These are phyloP conservation scores for Ascidia mentula DNA, from an alignment of 23 tunicate species.

Conservation along the genomic window DNA sequence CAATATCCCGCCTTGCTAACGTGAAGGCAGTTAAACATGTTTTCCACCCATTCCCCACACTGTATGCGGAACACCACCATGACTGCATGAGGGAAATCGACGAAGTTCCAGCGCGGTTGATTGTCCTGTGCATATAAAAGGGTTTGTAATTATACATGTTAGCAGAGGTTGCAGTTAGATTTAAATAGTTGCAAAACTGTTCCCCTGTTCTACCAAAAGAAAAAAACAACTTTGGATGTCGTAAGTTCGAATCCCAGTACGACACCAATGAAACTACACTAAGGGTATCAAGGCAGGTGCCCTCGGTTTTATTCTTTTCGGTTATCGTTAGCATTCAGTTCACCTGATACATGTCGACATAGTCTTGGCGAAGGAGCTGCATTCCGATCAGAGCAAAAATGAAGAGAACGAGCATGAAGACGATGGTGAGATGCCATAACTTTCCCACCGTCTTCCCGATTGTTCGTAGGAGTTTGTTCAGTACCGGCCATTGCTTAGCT, in stretches of 20 bases:
- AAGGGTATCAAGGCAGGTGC: too few relatives aligned
- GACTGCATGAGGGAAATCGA: conserved; percentile 92
- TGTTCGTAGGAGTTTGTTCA: conserved; percentile 90
- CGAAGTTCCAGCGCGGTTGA: conserved; percentile 82
- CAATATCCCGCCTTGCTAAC: conserved; percentile 73
- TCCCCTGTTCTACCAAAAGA: too few relatives aligned
- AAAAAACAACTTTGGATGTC: too few relatives aligned
- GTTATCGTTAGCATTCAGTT: too few relatives aligned
- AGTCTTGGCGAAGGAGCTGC: conserved; percentile 80
- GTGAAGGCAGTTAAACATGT: conserved; percentile 84
- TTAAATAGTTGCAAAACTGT: too few relatives aligned
- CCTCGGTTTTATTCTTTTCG: too few relatives aligned
- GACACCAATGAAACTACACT: too few relatives aligned
- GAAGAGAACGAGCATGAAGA: conserved; percentile 89
- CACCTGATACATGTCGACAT: conserved; percentile 44
- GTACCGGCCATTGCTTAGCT: conserved; percentile 95
- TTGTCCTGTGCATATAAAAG: conserved; percentile 37
- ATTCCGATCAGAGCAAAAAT: conserved; percentile 99
- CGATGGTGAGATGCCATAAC: conserved; percentile 89
- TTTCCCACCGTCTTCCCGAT: conserved; percentile 83
- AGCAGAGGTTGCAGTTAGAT: too few relatives aligned
- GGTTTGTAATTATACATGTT: too few relatives aligned
- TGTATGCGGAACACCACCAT: conserved; percentile 98
- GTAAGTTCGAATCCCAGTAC: too few relatives aligned
- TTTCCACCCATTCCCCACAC: conserved; percentile 99